phyloP scores from a whole-genome alignment of 2,113 vertebrate species.

The Heloderma charlesbogerti region DNA sequence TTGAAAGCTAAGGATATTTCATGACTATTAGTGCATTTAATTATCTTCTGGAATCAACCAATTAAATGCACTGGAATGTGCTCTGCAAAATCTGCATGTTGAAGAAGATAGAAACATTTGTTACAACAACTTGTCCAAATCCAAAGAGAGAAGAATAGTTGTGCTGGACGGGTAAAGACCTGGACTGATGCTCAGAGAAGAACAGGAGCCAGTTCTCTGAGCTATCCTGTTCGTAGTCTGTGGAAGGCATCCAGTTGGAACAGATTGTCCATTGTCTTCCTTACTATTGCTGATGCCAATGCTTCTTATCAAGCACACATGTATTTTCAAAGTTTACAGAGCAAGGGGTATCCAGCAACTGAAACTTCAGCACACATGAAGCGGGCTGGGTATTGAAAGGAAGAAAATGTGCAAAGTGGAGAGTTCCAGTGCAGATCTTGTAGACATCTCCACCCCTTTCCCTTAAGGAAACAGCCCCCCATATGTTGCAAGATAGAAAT shows the following conservation, averaged over 20 bases:
- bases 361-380: not conserved
- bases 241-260: fast-evolving
- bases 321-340: fast-evolving
- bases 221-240: not conserved
- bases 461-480: conserved; percentile 1
- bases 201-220: fast-evolving
- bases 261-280: not conserved
- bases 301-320: not conserved
- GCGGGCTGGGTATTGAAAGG: not conserved
- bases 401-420: not conserved
- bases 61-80: not conserved
- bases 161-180: fast-evolving
- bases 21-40: not conserved
- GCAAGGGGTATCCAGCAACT: conserved; percentile 1
- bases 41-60: not conserved
- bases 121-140: not conserved
- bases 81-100: not conserved
- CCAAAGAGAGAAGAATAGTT: not conserved
- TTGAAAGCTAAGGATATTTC: not conserved
- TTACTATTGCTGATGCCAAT: not conserved
- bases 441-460: not conserved
- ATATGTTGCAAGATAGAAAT: conserved; percentile 16
- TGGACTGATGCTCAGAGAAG: not conserved
- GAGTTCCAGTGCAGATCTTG: fast-evolving
- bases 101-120: not conserved